phyloP scores from a whole-genome alignment of 1,140 invertebrate genomes.

The Drosophila santomea region DNA sequence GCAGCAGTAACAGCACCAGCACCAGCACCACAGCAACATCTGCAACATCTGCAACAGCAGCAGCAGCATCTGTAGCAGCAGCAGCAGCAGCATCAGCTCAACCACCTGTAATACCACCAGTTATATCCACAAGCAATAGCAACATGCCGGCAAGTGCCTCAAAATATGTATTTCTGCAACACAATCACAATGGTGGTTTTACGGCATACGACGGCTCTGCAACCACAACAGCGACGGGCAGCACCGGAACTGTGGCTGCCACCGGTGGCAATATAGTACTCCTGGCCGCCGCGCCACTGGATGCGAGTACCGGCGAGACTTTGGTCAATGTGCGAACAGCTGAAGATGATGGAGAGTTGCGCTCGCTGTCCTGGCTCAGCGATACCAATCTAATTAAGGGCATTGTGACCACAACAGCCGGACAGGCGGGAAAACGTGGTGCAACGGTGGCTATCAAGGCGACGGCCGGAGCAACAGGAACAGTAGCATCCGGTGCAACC shows the following conservation, averaged over 20 bases:
- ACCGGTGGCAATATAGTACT: constrained; percentile 77
- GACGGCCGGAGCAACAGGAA: not conserved
- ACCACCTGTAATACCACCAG: constrained; percentile 5
- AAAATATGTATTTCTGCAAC: constrained; percentile 80
- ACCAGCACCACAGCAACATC: constrained; percentile 41
- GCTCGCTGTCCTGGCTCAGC: constrained; percentile 95
- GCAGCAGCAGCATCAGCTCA: constrained; percentile 34
- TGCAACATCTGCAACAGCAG: constrained; percentile 42
- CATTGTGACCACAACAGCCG: constrained; percentile 72
- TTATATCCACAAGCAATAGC: constrained; percentile 32
- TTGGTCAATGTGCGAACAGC: constrained; percentile 38
- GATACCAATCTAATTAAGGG: constrained; percentile 95
- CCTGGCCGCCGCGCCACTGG: constrained; percentile 73
- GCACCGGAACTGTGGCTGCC: constrained; percentile 3
- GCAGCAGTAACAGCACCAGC: constrained; percentile 37
- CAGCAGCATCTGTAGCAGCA: constrained; percentile 10
- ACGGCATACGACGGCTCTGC: constrained; percentile 64
- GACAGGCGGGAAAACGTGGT: constrained; percentile 14
- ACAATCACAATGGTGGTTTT: constrained; percentile 61
- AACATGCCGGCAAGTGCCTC: constrained; percentile 57
- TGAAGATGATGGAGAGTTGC: constrained; percentile 92
- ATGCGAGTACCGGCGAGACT: constrained; percentile 48
- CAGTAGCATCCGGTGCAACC: not conserved
- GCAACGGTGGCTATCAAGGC: constrained; percentile 43
- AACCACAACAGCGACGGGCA: constrained; percentile 18